phyloP scores from a whole-genome alignment of 2,888 invertebrate genomes.

The Synanthedon formicaeformis region DNA sequence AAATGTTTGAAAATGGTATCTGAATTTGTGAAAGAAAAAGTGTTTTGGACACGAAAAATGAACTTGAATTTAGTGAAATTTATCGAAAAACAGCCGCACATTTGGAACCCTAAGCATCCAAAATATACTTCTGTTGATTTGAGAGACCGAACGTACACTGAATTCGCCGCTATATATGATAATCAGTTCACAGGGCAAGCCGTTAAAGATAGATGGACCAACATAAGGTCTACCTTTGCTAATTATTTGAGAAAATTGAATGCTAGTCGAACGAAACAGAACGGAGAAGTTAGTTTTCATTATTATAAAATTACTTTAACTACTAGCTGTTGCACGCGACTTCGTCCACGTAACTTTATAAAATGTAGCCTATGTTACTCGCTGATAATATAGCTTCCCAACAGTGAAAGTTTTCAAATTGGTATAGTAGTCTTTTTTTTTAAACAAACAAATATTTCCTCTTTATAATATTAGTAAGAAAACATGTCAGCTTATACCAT shows the following conservation, averaged over 20 bases:
- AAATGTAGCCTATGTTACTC: too few relatives aligned
- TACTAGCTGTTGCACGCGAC: too few relatives aligned
- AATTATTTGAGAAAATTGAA: slow-evolving; percentile 52
- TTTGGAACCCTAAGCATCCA: slow-evolving; percentile 58
- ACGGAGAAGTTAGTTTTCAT: slow-evolving; percentile 30
- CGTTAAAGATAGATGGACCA: slow-evolving; percentile 61
- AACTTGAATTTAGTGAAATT: slow-evolving; percentile 54
- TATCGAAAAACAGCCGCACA: slow-evolving; percentile 44
- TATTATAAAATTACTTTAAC: neutral
- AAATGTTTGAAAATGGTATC: slow-evolving; percentile 29
- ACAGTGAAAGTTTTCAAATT: too few relatives aligned
- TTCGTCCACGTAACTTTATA: too few relatives aligned
- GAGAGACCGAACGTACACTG: slow-evolving; percentile 47
- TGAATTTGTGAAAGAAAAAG: slow-evolving; percentile 56
- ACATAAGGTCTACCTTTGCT: slow-evolving; percentile 55
- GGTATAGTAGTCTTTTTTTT: too few relatives aligned
- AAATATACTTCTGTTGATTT: slow-evolving; percentile 46
- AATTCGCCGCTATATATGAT: slow-evolving; percentile 50
- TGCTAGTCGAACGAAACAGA: slow-evolving; percentile 26
- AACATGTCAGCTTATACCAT: neutral
- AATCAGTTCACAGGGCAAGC: slow-evolving; percentile 53
- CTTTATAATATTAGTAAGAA: too few relatives aligned
- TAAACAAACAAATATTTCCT: too few relatives aligned
- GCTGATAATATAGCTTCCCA: too few relatives aligned
- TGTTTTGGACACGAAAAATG: slow-evolving; percentile 60